Conservation (phyloP, 2,113 vertebrate species). For the Gambusia affinis region DNA sequence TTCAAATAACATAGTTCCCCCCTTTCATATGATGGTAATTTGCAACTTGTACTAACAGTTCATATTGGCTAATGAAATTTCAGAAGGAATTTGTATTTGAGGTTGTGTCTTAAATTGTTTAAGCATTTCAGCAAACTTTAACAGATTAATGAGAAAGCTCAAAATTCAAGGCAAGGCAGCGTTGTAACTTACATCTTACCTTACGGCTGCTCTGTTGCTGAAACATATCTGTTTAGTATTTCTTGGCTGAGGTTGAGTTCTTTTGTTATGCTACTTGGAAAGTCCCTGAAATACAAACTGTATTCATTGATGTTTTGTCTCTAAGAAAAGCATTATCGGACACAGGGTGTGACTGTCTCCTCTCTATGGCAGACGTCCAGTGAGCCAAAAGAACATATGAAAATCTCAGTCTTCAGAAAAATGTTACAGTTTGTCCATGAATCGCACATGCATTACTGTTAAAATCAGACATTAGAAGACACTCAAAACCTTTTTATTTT, state of each 20-base stretch:
- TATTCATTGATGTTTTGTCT: background rate
- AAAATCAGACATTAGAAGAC: background rate
- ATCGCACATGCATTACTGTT: background rate
- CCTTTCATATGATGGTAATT: background rate
- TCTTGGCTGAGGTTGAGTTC: too few relatives aligned
- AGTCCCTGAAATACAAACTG: background rate
- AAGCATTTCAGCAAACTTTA: background rate
- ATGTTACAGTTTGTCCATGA: background rate
- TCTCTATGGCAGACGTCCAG: conserved; percentile 16
- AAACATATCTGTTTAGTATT: too few relatives aligned
- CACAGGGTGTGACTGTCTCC: conserved; percentile 28
- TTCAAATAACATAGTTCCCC: background rate
- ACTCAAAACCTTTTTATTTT: too few relatives aligned
- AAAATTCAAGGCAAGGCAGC: too few relatives aligned
- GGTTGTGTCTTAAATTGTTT: background rate
- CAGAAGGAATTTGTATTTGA: background rate
- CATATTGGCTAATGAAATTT: background rate
- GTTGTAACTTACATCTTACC: too few relatives aligned
- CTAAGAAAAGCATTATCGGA: conserved; percentile 27
- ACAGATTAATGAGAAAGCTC: too few relatives aligned
- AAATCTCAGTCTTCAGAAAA: background rate
- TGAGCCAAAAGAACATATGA: conserved; percentile 8
- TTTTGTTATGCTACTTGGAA: background rate
- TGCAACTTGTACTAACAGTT: too few relatives aligned
- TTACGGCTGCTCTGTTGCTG: too few relatives aligned